Evolutionary conservation across 2,113 vertebrate species (phyloP).

Genomic region (Sceloporus undulatus): DNA sequence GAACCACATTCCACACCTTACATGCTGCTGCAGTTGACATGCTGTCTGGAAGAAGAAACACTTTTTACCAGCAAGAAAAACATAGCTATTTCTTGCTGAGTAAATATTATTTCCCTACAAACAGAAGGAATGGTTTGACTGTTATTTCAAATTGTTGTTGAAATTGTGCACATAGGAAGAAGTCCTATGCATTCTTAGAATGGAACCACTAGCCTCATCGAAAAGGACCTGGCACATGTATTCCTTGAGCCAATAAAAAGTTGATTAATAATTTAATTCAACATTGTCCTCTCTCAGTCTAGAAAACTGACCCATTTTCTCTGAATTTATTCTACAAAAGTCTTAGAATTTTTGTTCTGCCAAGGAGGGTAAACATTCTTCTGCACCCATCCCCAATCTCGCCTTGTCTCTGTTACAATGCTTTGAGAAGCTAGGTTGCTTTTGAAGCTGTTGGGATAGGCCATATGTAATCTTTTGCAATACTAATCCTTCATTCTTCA

Average conservation of each 20-base stretch:
- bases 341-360: background rate
- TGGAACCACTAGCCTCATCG: background rate
- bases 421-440: background rate
- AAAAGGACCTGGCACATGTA: background rate
- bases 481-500: background rate
- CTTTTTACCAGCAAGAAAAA: background rate
- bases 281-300: background rate
- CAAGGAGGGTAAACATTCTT: background rate
- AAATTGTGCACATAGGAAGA: background rate
- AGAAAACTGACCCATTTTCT: background rate
- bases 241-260: background rate
- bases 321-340: background rate
- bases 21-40: background rate
- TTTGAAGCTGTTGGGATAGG: background rate
- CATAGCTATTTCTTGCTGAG: conserved; percentile 28
- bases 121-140: conserved; percentile 10
- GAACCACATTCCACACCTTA: conserved; percentile 25
- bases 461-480: background rate
- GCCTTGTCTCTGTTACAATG: background rate
- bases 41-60: conserved; percentile 1
- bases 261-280: background rate
- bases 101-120: conserved; percentile 21
- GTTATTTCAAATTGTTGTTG: background rate
- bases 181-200: background rate
- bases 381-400: background rate